Evolutionary conservation across 2,888 invertebrate genomes (phyloP), one percentile per base, ranked within the genome.

Genomic region (Ectemnius cavifrons): DNA sequence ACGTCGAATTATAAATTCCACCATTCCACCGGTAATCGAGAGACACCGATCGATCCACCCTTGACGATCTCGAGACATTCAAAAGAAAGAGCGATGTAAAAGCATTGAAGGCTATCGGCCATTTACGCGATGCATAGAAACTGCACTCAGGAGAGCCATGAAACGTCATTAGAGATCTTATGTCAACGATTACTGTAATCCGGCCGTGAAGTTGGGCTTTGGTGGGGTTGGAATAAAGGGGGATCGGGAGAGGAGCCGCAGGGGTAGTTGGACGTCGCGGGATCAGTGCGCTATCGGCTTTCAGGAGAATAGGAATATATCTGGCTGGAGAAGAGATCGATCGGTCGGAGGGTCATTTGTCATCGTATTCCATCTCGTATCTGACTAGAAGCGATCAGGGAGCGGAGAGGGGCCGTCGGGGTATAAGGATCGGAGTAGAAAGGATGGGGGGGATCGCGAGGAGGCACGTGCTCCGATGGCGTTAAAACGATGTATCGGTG

Each of bases 301-400:
- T n/a, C 14, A 46, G 20, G n/a, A 73, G 73, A 71, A 77, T 52
- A 77, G 67, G 74, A 80, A 82, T 86, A 80, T 82, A 80, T 79
- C 81, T 77, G 77, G 71, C 75, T 81, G 85, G 80, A 83, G 83
- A 78, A 37, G 37, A 84, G 81, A 87, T 84, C 84, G 80, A 85
- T 85, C 79, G 82, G 73, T 73, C 75, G 70, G 71, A 61, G 74
- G 76, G 85, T 87, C 86, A 87, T 87, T 87, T 87, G 87, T 87
- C 87, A 87, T 86, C 81, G 83, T 76, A 73, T 74, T 63, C 81
- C 71, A 70, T 71, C 37, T 37, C 67, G 77, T 74, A 75, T 60
- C 73, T 70, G 66, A 46, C 20, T 28, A 20, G 66, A 58, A 23
- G 58, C 59, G 61, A 20, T 4, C 61, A 13, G 11, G 2, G n/a